These are phyloP conservation scores for Dermolepida albohirtum DNA, from an alignment of 2,888 invertebrate genomes.

Conservation along the genomic window DNA sequence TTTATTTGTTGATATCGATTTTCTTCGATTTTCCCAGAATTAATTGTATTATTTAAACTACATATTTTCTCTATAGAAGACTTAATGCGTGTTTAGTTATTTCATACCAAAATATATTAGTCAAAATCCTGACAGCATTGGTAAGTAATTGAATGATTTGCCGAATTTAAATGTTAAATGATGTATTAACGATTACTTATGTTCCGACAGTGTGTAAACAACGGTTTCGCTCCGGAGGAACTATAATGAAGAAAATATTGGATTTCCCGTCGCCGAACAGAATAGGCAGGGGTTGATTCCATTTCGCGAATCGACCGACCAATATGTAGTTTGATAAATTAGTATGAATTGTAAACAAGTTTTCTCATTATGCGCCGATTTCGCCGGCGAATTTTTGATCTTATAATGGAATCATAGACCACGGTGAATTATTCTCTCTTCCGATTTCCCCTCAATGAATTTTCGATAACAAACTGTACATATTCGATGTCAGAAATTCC, in stretches of 20 bases:
- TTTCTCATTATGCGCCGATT: neutral
- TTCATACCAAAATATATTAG: constrained; percentile 5
- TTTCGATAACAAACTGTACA: too few species aligned
- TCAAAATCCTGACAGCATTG: constrained; percentile 12
- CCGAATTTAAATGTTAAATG: constrained; percentile 19
- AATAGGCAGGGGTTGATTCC: neutral
- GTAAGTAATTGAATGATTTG: constrained; percentile 20
- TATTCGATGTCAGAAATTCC: too few species aligned
- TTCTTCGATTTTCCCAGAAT: too few species aligned
- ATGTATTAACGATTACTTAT: constrained; percentile 19
- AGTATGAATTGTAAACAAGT: constrained; percentile 13
- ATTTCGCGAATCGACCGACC: neutral
- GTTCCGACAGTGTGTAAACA: constrained; percentile 20
- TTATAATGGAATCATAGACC: too few species aligned
- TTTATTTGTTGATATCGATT: too few species aligned
- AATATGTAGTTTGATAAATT: constrained; percentile 24
- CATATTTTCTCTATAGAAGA: too few species aligned
- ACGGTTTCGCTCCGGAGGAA: neutral
- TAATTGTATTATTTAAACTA: too few species aligned
- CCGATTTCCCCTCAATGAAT: too few species aligned
- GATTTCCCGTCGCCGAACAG: neutral
- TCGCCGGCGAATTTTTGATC: too few species aligned
- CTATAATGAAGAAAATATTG: constrained; percentile 10
- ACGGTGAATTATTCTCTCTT: too few species aligned
- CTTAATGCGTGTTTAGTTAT: neutral